These are phyloP conservation scores for Eremobia ochroleuca DNA, from an alignment of 2,888 invertebrate genomes.

Conservation along the genomic window DNA sequence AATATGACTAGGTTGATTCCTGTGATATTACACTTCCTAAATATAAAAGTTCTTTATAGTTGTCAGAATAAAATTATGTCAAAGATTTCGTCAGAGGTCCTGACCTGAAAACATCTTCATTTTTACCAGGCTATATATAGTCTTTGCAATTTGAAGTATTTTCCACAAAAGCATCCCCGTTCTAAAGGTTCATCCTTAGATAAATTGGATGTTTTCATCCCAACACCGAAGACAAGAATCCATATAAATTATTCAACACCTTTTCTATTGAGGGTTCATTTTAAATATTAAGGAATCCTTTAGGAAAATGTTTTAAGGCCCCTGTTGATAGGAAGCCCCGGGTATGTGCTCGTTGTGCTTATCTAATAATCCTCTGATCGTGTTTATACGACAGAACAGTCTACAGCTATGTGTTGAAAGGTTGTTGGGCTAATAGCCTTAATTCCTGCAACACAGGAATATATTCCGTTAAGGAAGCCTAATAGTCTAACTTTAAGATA, in stretches of 20 bases:
- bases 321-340: constrained; percentile 49
- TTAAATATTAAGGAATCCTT: constrained; percentile 37
- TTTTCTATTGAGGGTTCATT: constrained; percentile 32
- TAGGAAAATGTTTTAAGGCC: constrained; percentile 29
- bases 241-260: constrained; percentile 50
- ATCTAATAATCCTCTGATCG: constrained; percentile 49
- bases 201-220: constrained; percentile 10
- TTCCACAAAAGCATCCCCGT: neutral
- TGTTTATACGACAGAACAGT: constrained; percentile 30
- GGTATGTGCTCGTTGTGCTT: constrained; percentile 29
- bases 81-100: neutral
- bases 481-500: neutral
- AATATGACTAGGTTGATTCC: neutral
- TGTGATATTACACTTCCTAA: neutral
- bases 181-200: constrained; percentile 8
- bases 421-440: constrained; percentile 21
- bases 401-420: constrained; percentile 20
- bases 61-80: neutral
- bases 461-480: neutral
- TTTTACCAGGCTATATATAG: neutral
- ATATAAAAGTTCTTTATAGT: too few relatives aligned
- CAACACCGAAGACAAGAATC: constrained; percentile 19
- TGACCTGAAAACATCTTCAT: neutral
- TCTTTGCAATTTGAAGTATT: constrained; percentile 11
- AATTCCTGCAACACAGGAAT: constrained; percentile 2